phyloP scores from a whole-genome alignment of 1,140 invertebrate genomes.

The Macrotrachela quadricornifera region DNA sequence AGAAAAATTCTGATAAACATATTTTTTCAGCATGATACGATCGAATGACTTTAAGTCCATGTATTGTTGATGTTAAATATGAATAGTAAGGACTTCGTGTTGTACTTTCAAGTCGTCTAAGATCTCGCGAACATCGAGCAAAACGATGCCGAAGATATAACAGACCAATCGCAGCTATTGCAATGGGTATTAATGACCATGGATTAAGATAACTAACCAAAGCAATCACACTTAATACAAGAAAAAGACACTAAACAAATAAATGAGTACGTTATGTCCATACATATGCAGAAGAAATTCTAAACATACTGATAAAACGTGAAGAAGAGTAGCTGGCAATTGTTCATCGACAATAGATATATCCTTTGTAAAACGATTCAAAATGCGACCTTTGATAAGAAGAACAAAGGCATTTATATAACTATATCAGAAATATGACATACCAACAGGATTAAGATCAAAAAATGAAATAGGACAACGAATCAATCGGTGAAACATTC shows the following conservation, averaged over 20 bases:
- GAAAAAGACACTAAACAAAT: slow-evolving; percentile 43
- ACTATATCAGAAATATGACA: no score
- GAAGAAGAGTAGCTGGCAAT: no score
- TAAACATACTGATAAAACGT: no score
- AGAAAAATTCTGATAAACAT: slow-evolving; percentile 41
- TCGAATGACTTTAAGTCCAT: slow-evolving; percentile 66
- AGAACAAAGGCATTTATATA: no score
- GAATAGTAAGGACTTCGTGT: slow-evolving; percentile 48
- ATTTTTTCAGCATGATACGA: slow-evolving; percentile 47
- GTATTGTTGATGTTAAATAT: slow-evolving; percentile 62
- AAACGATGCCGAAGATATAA: slow-evolving; percentile 52
- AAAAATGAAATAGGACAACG: slow-evolving; percentile 55
- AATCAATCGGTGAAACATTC: no score
- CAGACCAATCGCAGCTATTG: slow-evolving; percentile 47
- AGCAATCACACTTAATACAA: slow-evolving; percentile 47
- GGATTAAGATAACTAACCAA: slow-evolving; percentile 51
- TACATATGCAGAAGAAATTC: no score
- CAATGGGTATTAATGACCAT: slow-evolving; percentile 42
- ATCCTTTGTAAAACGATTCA: slow-evolving; percentile 66
- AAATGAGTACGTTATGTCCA: not conserved
- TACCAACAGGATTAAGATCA: slow-evolving; percentile 52
- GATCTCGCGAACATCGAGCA: slow-evolving; percentile 52
- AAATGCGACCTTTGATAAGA: slow-evolving; percentile 35
- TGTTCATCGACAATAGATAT: slow-evolving; percentile 54
- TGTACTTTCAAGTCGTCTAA: slow-evolving; percentile 36